Percentiles rank a stretch among this genome's conserved stretches.
Evolutionary conservation across 2,113 vertebrate genomes (phyloP).

Genomic region (Semnopithecus entellus): DNA sequence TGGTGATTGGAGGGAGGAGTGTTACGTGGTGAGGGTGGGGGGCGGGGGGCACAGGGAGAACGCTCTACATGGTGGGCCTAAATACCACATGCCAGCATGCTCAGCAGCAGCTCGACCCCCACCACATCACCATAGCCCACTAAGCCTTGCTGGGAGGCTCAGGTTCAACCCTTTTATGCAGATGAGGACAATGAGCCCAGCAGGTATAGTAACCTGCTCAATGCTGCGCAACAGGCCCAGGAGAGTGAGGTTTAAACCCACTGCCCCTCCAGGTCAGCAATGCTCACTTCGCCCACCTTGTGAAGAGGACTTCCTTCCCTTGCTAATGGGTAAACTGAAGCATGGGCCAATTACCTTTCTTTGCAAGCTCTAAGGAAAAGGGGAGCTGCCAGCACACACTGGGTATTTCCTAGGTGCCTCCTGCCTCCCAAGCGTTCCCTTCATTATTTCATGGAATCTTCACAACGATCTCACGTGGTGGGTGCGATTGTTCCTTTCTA

Average conservation of each 20-base stretch:
- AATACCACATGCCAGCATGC: background rate
- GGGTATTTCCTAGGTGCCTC: background rate
- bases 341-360: background rate
- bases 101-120: background rate
- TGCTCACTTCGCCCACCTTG: background rate
- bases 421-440: background rate
- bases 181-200: background rate
- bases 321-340: slow-evolving; percentile 10
- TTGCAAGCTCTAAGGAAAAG: background rate
- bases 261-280: background rate
- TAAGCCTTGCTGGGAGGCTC: background rate
- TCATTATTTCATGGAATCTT: background rate
- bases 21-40: background rate
- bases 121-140: background rate
- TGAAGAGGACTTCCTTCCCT: background rate
- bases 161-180: background rate
- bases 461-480: background rate
- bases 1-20: background rate
- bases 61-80: background rate
- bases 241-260: background rate
- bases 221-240: background rate
- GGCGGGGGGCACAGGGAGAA: background rate
- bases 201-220: background rate
- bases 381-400: fast-evolving
- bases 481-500: background rate